Conservation (phyloP, 2,888 invertebrate genomes). For the Oscheius onirici region DNA sequence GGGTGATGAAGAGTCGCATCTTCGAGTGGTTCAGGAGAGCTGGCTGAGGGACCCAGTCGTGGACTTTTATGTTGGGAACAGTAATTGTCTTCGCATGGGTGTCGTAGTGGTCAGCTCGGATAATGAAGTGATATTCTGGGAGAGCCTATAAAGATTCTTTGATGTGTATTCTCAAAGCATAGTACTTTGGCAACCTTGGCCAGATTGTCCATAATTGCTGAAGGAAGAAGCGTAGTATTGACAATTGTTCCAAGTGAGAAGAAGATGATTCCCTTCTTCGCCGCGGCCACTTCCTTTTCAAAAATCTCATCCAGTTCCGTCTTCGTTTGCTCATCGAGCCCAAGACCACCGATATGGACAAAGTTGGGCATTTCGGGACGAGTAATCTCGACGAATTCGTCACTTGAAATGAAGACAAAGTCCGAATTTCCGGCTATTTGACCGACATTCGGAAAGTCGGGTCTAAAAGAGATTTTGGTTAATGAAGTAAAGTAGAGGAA, state of each 20-base stretch:
- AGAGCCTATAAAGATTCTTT: constrained; percentile 31
- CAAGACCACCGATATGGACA: constrained; percentile 57
- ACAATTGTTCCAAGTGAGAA: constrained; percentile 59
- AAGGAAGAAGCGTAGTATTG: constrained; percentile 48
- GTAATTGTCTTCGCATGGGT: constrained; percentile 17
- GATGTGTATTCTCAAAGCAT: background rate
- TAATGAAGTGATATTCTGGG: constrained; percentile 56
- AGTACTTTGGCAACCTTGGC: constrained; percentile 23
- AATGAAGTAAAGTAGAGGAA: background rate
- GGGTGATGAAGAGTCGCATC: constrained; percentile 52
- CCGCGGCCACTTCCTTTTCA: constrained; percentile 40
- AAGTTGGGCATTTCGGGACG: constrained; percentile 54
- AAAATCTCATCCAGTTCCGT: constrained; percentile 36
- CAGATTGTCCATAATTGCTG: constrained; percentile 45
- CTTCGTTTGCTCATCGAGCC: constrained; percentile 12
- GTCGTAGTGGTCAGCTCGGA: constrained; percentile 50
- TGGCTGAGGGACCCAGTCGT: constrained; percentile 54
- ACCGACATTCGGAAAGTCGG: constrained; percentile 48
- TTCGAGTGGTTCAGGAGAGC: constrained; percentile 54
- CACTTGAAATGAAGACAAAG: constrained; percentile 55
- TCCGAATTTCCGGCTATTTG: constrained; percentile 49
- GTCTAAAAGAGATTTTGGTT: constrained; percentile 35
- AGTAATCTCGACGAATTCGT: constrained; percentile 57
- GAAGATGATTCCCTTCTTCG: constrained; percentile 46
- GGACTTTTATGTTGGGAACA: constrained; percentile 42